A percentile compares a stretch with the other conserved stretches of the same genome.
Conservation (phyloP, 2,888 invertebrate genomes). For the Drosophila prostipennis region DNA sequence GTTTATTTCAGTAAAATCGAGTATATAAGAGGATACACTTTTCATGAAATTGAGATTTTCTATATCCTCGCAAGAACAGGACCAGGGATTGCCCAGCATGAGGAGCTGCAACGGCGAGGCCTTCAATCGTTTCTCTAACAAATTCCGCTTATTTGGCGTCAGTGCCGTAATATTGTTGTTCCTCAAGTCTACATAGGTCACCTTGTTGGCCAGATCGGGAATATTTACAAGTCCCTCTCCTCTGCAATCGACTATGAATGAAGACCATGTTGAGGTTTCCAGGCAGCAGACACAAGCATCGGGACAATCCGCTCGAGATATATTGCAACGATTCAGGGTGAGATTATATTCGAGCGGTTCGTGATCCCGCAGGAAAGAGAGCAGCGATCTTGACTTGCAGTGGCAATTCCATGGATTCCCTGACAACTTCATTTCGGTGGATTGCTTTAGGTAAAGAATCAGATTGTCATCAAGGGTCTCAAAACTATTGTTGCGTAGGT, state of each 20-base stretch:
- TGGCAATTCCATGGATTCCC: slow-evolving; percentile 21
- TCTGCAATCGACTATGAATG: slow-evolving; percentile 20
- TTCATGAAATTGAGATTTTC: slow-evolving; percentile 23
- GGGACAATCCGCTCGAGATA: slow-evolving; percentile 6
- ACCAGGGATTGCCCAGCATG: slow-evolving; percentile 35
- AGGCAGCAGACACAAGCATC: slow-evolving; percentile 15
- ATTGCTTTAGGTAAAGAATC: neutral
- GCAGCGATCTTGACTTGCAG: slow-evolving; percentile 1
- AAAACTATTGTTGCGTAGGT: slow-evolving; percentile 17
- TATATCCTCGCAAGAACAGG: slow-evolving; percentile 22
- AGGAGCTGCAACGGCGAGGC: neutral
- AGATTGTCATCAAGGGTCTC: slow-evolving; percentile 4
- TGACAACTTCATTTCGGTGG: neutral
- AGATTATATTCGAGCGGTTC: slow-evolving; percentile 6
- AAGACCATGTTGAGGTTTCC: slow-evolving; percentile 4
- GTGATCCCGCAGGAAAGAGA: slow-evolving; percentile 6
- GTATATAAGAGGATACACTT: neutral
- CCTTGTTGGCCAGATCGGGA: neutral
- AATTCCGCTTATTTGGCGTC: neutral
- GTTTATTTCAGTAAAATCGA: slow-evolving; percentile 9
- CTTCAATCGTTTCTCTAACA: neutral
- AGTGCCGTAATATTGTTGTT: slow-evolving; percentile 19
- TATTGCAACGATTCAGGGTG: neutral
- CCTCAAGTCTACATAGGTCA: slow-evolving; percentile 29
- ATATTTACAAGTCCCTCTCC: slow-evolving; percentile 3